phyloP scores from a whole-genome alignment of 2,797 vertebrate genomes.

The Kryptopterus vitreolus region DNA sequence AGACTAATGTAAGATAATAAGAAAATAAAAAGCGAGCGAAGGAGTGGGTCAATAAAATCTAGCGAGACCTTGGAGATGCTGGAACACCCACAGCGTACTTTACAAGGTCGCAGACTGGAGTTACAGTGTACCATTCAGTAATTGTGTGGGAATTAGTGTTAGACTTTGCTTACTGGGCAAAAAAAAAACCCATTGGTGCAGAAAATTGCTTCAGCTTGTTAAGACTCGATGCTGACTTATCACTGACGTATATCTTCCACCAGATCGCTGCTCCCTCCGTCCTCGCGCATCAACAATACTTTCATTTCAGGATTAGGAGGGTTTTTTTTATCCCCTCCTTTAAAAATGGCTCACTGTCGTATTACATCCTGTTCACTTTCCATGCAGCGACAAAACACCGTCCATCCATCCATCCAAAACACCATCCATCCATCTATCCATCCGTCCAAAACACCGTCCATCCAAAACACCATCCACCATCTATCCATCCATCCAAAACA shows the following conservation, averaged over 20 bases:
- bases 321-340: background rate
- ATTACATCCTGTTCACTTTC: background rate
- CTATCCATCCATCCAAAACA: too few relatives aligned
- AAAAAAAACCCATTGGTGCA: conserved; percentile 28
- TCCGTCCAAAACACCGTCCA: too few relatives aligned
- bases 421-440: too few relatives aligned
- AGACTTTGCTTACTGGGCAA: conserved; percentile 23
- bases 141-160: conserved; percentile 30
- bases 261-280: background rate
- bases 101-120: conserved; percentile 5
- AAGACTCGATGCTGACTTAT: conserved; percentile 27
- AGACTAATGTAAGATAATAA: conserved; percentile 4
- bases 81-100: background rate
- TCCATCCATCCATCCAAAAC: too few relatives aligned
- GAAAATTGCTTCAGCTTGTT: conserved; percentile 45
- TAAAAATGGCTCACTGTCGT: background rate
- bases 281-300: background rate
- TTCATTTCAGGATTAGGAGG: background rate
- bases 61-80: background rate
- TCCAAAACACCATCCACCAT: too few relatives aligned
- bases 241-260: conserved; percentile 22
- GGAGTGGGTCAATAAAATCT: background rate
- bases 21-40: background rate
- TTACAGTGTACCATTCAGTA: conserved; percentile 23
- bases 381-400: background rate